A percentile compares a stretch with the other conserved stretches of the same genome.
These are phyloP conservation scores for Dolichotis patagonum DNA, from an alignment of 2,113 vertebrate species.

Conservation along the genomic window DNA sequence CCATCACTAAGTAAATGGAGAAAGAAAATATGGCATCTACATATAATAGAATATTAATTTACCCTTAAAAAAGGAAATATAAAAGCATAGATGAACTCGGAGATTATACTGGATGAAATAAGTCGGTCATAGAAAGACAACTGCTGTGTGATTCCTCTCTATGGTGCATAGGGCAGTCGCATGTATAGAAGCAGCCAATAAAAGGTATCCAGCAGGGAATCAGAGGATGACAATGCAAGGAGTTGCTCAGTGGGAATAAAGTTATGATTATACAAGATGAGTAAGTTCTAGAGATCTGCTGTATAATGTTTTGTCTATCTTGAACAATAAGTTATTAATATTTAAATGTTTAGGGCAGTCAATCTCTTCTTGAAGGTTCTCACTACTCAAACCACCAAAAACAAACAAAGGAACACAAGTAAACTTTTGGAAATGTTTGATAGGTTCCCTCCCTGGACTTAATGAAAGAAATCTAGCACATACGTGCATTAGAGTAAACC, in stretches of 20 bases:
- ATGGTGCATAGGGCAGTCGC: background rate
- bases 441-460: background rate
- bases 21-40: background rate
- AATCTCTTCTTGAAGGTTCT: background rate
- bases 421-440: background rate
- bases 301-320: background rate
- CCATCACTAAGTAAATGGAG: background rate
- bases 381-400: background rate
- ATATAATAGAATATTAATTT: background rate
- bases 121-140: background rate
- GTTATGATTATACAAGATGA: background rate
- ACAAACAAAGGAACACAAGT: background rate
- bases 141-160: background rate
- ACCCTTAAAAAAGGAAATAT: background rate
- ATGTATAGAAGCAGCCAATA: background rate
- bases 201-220: background rate
- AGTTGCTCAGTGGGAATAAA: background rate
- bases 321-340: background rate
- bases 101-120: background rate
- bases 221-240: accelerated
- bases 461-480: background rate
- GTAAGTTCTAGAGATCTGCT: background rate
- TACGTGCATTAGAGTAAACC: background rate
- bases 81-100: background rate
- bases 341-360: background rate